Percentiles rank a stretch among this genome's conserved stretches.
phyloP scores from a whole-genome alignment of 2,113 vertebrate genomes.

The Cyrtonyx montezumae region DNA sequence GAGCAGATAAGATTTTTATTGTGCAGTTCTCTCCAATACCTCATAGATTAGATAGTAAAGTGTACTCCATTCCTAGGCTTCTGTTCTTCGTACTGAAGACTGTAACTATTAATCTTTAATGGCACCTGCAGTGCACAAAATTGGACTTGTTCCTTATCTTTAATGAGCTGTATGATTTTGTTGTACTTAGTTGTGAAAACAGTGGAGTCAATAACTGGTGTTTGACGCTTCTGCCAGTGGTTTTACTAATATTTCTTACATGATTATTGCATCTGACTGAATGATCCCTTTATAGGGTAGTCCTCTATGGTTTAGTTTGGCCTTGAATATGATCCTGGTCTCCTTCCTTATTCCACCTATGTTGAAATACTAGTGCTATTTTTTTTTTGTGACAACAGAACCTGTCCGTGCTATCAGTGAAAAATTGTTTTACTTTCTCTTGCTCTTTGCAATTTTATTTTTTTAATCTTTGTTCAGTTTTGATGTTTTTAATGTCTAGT shows the following conservation, averaged over 20 bases:
- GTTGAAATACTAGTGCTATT: not conserved
- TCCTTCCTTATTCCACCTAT: not conserved
- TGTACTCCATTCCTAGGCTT: not conserved
- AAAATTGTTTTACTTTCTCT: not conserved
- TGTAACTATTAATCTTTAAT: slow-evolving; percentile 39
- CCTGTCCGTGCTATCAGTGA: not conserved
- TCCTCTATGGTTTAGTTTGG: not conserved
- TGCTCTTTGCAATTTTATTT: not conserved
- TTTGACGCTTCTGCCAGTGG: not conserved
- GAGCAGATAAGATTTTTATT: slow-evolving; percentile 47
- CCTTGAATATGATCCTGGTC: not conserved
- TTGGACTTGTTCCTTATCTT: slow-evolving; percentile 5
- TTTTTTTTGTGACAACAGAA: not conserved
- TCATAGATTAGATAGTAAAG: slow-evolving; percentile 41
- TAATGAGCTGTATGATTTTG: not conserved
- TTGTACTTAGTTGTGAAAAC: not conserved
- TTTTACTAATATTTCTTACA: not conserved
- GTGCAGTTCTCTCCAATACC: not conserved
- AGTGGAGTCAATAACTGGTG: not conserved
- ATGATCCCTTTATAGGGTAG: not conserved
- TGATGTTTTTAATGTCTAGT: not conserved
- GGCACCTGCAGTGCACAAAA: not conserved
- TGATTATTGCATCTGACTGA: not conserved
- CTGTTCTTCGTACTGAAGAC: slow-evolving; percentile 21
- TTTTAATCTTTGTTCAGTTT: not conserved